Percentiles rank a stretch among this genome's conserved stretches.
These are phyloP conservation scores for Lepisosteus oculatus DNA, from an alignment of 2,113 vertebrate species.

Conservation along the genomic window DNA sequence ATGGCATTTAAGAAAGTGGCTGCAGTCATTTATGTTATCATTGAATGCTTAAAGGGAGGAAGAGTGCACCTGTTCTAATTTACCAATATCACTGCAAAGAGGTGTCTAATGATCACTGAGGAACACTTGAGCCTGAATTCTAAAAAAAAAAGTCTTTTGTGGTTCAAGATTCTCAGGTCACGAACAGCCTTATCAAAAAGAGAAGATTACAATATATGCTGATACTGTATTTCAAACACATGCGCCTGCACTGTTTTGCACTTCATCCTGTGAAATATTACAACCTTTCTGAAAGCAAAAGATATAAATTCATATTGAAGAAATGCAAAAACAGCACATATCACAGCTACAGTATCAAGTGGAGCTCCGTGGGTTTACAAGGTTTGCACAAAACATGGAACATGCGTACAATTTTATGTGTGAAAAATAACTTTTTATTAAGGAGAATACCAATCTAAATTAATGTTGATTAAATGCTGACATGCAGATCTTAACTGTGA, in stretches of 20 bases:
- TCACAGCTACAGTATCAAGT: slow-evolving; percentile 6
- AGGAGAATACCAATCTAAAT: too few species aligned
- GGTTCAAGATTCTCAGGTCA: slow-evolving; percentile 50
- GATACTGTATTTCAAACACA: slow-evolving; percentile 63
- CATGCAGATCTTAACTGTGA: too few species aligned
- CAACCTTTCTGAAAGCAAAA: slow-evolving; percentile 77
- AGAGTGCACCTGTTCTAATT: slow-evolving; percentile 55
- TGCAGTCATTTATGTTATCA: slow-evolving; percentile 58
- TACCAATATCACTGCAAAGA: slow-evolving; percentile 58
- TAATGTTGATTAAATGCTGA: too few species aligned
- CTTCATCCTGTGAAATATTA: slow-evolving; percentile 68
- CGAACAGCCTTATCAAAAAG: slow-evolving; percentile 74
- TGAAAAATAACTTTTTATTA: too few species aligned
- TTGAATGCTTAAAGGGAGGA: slow-evolving; percentile 36
- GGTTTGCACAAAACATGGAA: too few species aligned
- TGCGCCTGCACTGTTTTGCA: slow-evolving; percentile 44
- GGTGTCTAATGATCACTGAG: slow-evolving; percentile 55
- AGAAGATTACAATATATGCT: slow-evolving; percentile 81
- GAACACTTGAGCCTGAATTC: slow-evolving; percentile 46
- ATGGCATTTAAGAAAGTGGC: slow-evolving; percentile 58
- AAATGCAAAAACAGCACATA: slow-evolving; percentile 80
- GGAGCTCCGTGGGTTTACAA: too few species aligned
- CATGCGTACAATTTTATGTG: too few species aligned
- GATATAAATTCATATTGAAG: slow-evolving; percentile 75
- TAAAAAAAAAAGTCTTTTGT: slow-evolving; percentile 23